phyloP scores from a whole-genome alignment of 2,113 vertebrate genomes.

The Burhinus oedicnemus region DNA sequence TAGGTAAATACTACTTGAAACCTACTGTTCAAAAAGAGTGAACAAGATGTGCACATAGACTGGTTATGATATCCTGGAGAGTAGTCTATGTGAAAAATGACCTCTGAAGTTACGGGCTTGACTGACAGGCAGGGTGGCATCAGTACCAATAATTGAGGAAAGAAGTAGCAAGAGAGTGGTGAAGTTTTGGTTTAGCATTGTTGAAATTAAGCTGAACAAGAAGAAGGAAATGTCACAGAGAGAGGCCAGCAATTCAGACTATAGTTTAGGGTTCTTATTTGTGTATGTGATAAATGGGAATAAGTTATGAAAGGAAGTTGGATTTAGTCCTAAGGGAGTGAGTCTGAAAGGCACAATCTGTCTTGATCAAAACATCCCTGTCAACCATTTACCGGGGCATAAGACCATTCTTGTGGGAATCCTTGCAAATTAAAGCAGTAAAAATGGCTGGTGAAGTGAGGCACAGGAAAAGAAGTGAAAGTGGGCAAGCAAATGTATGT shows the following conservation, averaged over 20 bases:
- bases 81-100: neutral
- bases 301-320: neutral
- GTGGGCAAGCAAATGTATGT: neutral
- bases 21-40: neutral
- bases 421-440: constrained; percentile 9
- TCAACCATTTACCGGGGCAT: neutral
- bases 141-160: neutral
- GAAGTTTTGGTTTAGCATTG: neutral
- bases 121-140: neutral
- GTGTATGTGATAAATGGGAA: neutral
- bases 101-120: neutral
- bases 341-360: neutral
- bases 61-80: neutral
- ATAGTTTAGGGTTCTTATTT: neutral
- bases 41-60: neutral
- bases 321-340: neutral
- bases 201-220: neutral
- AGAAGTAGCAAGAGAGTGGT: neutral
- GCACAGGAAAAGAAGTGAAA: neutral
- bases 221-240: neutral
- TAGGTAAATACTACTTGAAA: neutral
- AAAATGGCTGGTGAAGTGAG: neutral
- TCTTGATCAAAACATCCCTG: neutral
- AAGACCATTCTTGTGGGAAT: neutral
- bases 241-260: neutral